Conservation (phyloP, 1,140 invertebrate species). For the Pseudomyrmex pallidus region DNA sequence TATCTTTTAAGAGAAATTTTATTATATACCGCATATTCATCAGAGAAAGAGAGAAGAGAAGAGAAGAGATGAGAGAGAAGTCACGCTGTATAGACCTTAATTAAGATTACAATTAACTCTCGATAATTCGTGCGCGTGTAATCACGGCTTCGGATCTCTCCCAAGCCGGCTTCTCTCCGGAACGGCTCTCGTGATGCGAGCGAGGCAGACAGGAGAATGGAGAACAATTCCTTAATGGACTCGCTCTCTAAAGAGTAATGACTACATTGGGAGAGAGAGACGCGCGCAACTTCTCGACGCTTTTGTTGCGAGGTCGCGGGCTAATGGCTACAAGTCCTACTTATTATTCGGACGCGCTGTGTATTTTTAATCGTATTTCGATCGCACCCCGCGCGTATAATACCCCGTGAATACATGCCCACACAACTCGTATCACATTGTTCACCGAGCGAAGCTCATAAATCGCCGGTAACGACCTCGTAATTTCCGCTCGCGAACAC, state of each 20-base stretch:
- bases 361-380: constrained; percentile 33
- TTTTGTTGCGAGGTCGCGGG: constrained; percentile 43
- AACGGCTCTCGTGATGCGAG: constrained; percentile 18
- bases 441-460: constrained; percentile 66
- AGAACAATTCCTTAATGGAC: constrained; percentile 73
- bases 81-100: constrained; percentile 64
- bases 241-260: constrained; percentile 68
- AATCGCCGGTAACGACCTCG: constrained; percentile 65
- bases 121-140: constrained; percentile 74
- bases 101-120: constrained; percentile 79
- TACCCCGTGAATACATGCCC: constrained; percentile 13
- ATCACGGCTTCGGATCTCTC: constrained; percentile 71
- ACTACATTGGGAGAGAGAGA: constrained; percentile 61
- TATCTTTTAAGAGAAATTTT: constrained; percentile 20
- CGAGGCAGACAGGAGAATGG: constrained; percentile 51
- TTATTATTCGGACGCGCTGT: constrained; percentile 14
- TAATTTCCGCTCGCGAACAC: constrained; percentile 56
- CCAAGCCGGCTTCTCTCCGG: background rate
- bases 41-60: background rate
- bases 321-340: constrained; percentile 32
- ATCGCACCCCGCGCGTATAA: background rate
- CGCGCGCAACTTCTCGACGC: constrained; percentile 25
- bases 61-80: background rate
- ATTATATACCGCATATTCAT: too few species aligned
- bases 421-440: constrained; percentile 60